Evolutionary conservation across 2,113 vertebrate species (phyloP).

Genomic region (Climacteris rufus): DNA sequence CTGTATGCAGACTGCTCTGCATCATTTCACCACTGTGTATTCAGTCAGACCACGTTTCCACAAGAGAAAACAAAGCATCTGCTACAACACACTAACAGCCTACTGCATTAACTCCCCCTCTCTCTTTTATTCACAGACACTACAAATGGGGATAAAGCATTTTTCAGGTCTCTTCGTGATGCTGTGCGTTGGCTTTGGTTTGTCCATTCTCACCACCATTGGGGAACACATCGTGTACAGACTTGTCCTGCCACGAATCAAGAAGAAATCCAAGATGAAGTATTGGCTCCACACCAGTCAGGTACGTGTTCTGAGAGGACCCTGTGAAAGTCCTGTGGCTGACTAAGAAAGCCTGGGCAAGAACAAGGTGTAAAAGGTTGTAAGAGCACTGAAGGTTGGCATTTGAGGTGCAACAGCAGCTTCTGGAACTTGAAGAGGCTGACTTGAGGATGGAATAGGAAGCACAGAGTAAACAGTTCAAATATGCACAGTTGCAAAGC

Average conservation of each 20-base stretch:
- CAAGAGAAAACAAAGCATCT: background rate
- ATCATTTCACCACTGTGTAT: background rate
- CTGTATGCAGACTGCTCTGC: background rate
- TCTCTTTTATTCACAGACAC: conserved; percentile 75
- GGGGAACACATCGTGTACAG: conserved; percentile 91
- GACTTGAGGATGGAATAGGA: background rate
- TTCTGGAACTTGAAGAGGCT: background rate
- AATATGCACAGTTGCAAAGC: background rate
- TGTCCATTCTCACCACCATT: conserved; percentile 91
- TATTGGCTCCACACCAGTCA: conserved; percentile 98
- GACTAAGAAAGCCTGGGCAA: background rate
- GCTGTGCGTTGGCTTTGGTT: conserved; percentile 88
- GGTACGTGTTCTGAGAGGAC: conserved; percentile 61
- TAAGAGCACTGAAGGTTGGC: background rate
- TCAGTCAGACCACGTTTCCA: background rate
- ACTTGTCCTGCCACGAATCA: conserved; percentile 88
- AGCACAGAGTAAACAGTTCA: background rate
- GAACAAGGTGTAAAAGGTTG: background rate
- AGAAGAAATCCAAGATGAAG: conserved; percentile 85
- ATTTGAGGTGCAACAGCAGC: background rate
- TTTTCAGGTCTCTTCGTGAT: conserved; percentile 98
- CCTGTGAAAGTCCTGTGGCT: background rate
- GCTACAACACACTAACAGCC: background rate
- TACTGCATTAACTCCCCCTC: background rate
- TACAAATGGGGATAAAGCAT: conserved; percentile 98